Conservation (phyloP, 2,888 invertebrate species). For the Noctua comes region DNA sequence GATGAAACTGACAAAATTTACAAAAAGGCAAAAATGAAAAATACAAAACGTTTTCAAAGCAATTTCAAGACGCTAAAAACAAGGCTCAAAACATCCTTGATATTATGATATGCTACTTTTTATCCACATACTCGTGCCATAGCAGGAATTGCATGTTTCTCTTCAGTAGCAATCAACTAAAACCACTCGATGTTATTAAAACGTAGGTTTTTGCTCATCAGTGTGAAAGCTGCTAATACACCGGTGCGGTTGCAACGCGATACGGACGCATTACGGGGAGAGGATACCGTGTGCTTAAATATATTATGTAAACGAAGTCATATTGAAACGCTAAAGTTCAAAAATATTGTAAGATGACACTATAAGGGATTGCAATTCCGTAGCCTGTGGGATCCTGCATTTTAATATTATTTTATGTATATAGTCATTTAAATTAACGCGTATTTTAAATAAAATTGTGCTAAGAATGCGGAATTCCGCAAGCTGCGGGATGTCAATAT, state of each 20-base stretch:
- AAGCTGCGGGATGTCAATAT: too few species aligned
- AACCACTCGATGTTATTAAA: constrained; percentile 58
- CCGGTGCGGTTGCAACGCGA: constrained; percentile 37
- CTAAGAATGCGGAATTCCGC: too few species aligned
- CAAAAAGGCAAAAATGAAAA: background rate
- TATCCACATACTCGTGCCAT: background rate
- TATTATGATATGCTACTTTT: background rate
- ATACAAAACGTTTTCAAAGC: background rate
- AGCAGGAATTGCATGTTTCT: constrained; percentile 9
- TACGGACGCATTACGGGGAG: constrained; percentile 11
- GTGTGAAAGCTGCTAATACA: constrained; percentile 42
- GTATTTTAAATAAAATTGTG: too few species aligned
- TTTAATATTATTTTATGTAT: background rate
- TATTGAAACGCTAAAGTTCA: background rate
- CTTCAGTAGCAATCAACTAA: constrained; percentile 48
- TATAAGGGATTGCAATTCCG: background rate
- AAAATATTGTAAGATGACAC: background rate
- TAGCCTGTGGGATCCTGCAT: background rate
- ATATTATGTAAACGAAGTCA: background rate
- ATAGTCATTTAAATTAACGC: too few species aligned
- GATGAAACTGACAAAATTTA: too few species aligned
- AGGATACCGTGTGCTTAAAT: constrained; percentile 4
- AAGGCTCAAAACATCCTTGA: background rate
- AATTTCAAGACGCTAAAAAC: background rate
- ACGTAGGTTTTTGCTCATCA: constrained; percentile 50